Conservation (phyloP, 2,113 vertebrate genomes). For the Bos taurus region DNA sequence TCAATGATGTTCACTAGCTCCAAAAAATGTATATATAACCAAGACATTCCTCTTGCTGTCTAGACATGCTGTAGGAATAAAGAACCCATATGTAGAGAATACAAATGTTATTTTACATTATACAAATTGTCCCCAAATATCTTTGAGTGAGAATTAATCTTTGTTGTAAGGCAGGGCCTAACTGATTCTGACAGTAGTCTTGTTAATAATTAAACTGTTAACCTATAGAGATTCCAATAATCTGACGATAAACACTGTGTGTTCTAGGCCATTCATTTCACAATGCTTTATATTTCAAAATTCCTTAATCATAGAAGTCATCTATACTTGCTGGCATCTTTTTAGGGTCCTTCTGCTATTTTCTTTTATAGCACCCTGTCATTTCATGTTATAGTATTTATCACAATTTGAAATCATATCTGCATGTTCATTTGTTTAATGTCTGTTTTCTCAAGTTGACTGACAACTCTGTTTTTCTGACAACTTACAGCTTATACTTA, state of each 20-base stretch:
- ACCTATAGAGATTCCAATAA: constrained; percentile 17
- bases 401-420: not conserved
- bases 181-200: constrained; percentile 57
- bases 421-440: not conserved
- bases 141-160: constrained; percentile 81
- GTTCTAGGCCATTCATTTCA: constrained; percentile 34
- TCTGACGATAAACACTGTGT: not conserved
- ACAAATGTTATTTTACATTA: constrained; percentile 79
- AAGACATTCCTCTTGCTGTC: not conserved
- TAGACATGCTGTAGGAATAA: not conserved
- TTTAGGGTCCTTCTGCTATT: not conserved
- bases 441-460: not conserved
- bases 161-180: constrained; percentile 74
- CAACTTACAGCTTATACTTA: not conserved
- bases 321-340: constrained; percentile 11
- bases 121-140: constrained; percentile 85
- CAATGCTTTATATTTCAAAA: constrained; percentile 55
- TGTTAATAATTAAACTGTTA: constrained; percentile 66
- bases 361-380: not conserved
- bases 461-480: not conserved
- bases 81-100: constrained; percentile 14
- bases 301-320: constrained; percentile 44
- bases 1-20: not conserved
- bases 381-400: not conserved
- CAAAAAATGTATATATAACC: not conserved